Base-by-base conservation (phyloP, 2,113 vertebrate species). In the Catagonus wagneri region DNA sequence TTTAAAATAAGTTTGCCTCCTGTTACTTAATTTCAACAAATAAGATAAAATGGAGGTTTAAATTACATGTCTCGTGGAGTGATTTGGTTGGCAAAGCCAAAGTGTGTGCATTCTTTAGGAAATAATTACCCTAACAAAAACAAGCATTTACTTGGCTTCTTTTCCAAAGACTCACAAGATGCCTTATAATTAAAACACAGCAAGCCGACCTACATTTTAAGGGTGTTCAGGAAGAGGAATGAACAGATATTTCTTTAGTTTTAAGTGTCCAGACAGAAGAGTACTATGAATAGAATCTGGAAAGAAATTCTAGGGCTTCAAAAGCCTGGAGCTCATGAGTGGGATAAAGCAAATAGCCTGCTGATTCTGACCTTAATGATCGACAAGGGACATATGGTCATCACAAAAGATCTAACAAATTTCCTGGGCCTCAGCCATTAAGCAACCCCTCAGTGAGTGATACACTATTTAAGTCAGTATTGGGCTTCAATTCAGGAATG, bases 281-380 rank as follows among this genome's bases (percentile, higher is more conserved):
- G 63, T 88, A 83, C 97, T 96, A 96, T 95, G 89, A 96, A 96
- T 97, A 98, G 97, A 96, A 90, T 79, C 87, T 92, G 83, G 83
- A 72, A 84, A 87, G 87, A 86, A 96, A 94, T 95, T 75, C 60
- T 72, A 56, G 66, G 85, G 36, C 96, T 96, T 65, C 14, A 63
- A 74, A 78, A 81, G 34, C 88, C 93, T 96, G 58, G 71, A 96
- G 90, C 75, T 97, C 79, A 61, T 93, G 71, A 81, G 34, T 90
- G n/a, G 78, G 71, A 81, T 87, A 90, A 97, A 96, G 68, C 66
- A 78, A 95, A 92, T 36, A 92, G 65, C 83, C 90, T 7, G 87
- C 74, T 90, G 92, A 94, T 27, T 96, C 93, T 96, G 89, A 89
- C 94, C 94, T 90, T 95, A 96, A 89, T 95, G 92, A 95, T 92